Conservation (phyloP, 2,888 invertebrate genomes). For the Brenthis ino region DNA sequence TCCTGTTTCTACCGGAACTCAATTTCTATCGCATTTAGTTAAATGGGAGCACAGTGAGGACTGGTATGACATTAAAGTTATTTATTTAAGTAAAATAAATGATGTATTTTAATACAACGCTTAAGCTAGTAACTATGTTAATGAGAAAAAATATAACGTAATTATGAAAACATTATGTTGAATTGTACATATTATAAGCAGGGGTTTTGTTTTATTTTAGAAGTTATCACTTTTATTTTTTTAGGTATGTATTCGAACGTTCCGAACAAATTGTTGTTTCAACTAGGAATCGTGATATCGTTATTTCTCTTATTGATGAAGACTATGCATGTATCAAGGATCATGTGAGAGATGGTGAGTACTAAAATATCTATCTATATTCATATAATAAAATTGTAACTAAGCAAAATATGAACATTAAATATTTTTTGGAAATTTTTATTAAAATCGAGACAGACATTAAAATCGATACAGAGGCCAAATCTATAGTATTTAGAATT, state of each 20-base stretch:
- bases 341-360: constrained; percentile 88
- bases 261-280: constrained; percentile 70
- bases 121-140: no score
- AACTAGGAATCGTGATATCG: constrained; percentile 65
- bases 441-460: no score
- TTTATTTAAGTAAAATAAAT: no score
- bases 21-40: constrained; percentile 89
- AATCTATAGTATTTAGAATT: no score
- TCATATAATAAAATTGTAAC: no score
- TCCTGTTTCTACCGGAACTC: constrained; percentile 92
- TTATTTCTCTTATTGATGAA: constrained; percentile 78
- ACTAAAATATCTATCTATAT: constrained; percentile 38
- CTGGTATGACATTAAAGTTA: constrained; percentile 67
- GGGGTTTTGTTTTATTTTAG: background rate
- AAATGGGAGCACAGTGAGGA: constrained; percentile 90
- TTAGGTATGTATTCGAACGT: constrained; percentile 14
- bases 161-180: no score
- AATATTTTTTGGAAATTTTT: no score
- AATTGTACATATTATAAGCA: no score
- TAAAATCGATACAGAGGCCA: no score
- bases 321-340: constrained; percentile 85
- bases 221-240: constrained; percentile 12
- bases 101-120: no score
- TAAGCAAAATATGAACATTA: no score
- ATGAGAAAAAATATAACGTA: no score